Evolutionary conservation across 1,140 invertebrate genomes (phyloP).

Genomic region (Cydia pomonella): DNA sequence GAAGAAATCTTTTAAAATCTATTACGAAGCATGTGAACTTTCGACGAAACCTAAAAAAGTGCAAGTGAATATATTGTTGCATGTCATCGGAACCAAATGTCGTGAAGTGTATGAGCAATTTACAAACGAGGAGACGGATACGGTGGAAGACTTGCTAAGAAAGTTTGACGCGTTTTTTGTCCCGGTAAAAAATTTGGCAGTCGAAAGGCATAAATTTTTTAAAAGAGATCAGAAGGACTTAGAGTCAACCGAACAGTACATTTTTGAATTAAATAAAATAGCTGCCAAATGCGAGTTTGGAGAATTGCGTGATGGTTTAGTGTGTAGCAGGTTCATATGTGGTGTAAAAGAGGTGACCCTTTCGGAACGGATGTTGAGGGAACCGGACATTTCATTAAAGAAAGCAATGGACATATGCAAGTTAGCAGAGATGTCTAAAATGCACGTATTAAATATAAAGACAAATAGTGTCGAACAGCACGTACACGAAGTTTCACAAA

Average conservation of each 20-base stretch:
- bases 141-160: constrained; percentile 32
- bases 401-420: constrained; percentile 35
- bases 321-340: constrained; percentile 40
- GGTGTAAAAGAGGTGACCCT: constrained; percentile 29
- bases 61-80: constrained; percentile 36
- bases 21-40: constrained; percentile 40
- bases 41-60: constrained; percentile 35
- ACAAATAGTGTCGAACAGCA: constrained; percentile 13
- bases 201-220: constrained; percentile 46
- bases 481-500: constrained; percentile 5
- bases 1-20: constrained; percentile 41
- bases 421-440: constrained; percentile 31
- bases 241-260: constrained; percentile 40
- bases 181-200: constrained; percentile 43
- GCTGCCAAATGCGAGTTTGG: constrained; percentile 42
- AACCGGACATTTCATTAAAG: constrained; percentile 23
- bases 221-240: constrained; percentile 39
- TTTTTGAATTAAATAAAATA: constrained; percentile 42
- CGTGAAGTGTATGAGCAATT: constrained; percentile 44
- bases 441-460: constrained; percentile 31
- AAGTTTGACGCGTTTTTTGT: constrained; percentile 43
- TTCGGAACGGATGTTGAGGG: constrained; percentile 26
- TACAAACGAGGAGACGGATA: constrained; percentile 23
- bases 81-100: constrained; percentile 37
- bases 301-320: constrained; percentile 37